These are phyloP conservation scores for Microtus ochrogaster DNA, from an alignment of 2,113 vertebrate species.

Conservation along the genomic window DNA sequence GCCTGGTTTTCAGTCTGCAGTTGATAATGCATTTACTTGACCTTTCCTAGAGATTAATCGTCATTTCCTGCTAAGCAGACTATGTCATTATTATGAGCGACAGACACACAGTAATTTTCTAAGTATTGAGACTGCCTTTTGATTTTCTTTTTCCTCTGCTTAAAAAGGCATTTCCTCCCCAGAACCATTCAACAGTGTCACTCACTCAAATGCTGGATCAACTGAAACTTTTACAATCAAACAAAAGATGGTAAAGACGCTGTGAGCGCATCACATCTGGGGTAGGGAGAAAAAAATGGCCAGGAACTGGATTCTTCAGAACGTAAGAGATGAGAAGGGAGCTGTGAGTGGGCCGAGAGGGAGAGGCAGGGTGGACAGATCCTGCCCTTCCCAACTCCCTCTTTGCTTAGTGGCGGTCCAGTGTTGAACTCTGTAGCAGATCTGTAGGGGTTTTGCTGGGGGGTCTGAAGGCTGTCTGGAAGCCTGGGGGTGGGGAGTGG, in stretches of 20 bases:
- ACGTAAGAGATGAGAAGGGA: constrained; percentile 89
- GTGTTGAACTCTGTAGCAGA: constrained; percentile 98
- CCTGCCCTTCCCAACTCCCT: constrained; percentile 91
- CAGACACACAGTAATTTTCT: constrained; percentile 87
- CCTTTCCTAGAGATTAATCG: constrained; percentile 83
- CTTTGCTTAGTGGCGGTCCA: constrained; percentile 97
- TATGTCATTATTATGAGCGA: constrained; percentile 86
- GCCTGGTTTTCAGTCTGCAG: constrained; percentile 82
- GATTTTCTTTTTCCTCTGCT: constrained; percentile 83
- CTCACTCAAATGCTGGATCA: constrained; percentile 85
- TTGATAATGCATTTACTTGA: constrained; percentile 83
- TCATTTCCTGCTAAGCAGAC: constrained; percentile 87
- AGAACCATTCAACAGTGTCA: constrained; percentile 86
- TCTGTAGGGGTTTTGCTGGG: constrained; percentile 98
- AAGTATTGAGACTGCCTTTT: constrained; percentile 85
- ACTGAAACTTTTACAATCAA: constrained; percentile 83
- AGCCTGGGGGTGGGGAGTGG: constrained; percentile 98
- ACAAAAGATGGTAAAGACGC: constrained; percentile 84
- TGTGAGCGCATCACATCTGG: constrained; percentile 89
- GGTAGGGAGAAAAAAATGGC: constrained; percentile 81
- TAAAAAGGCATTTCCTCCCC: constrained; percentile 77
- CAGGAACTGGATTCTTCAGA: constrained; percentile 90
- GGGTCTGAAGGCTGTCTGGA: constrained; percentile 99
- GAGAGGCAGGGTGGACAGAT: constrained; percentile 88
- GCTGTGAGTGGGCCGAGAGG: constrained; percentile 83